Percentiles rank a stretch among this genome's conserved stretches.
Conservation (phyloP, 2,888 invertebrate species). For the Imbricaverruca yamaguchii region DNA sequence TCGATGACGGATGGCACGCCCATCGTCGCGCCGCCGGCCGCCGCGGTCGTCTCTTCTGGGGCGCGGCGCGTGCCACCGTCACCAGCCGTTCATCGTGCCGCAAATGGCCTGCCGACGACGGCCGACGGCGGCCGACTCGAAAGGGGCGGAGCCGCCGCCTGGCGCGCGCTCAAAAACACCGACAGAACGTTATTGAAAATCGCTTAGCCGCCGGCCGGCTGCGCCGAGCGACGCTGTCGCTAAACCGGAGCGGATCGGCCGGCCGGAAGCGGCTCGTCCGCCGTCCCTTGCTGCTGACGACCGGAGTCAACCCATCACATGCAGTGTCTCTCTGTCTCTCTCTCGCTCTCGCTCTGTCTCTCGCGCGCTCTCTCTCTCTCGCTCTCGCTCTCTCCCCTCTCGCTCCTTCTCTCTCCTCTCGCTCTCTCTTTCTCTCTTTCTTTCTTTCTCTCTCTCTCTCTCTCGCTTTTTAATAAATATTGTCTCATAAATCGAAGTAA, state of each 20-base stretch:
- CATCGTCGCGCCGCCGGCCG: neutral
- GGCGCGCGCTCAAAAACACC: conserved; percentile 1
- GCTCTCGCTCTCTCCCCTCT: neutral
- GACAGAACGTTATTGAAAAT: neutral
- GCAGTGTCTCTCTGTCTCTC: no score
- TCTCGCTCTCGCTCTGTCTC: neutral
- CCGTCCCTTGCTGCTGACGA: neutral
- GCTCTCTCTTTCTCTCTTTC: neutral
- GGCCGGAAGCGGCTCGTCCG: neutral
- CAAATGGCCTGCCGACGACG: conserved; percentile 4
- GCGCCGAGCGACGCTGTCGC: neutral
- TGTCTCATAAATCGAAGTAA: no score
- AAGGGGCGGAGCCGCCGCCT: conserved; percentile 5
- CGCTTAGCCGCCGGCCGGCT: neutral
- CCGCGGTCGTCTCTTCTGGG: neutral
- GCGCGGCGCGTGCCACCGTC: neutral
- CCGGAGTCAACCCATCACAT: no score
- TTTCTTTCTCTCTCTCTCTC: neutral
- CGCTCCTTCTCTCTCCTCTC: neutral
- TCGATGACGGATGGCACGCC: neutral
- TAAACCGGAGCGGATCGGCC: neutral
- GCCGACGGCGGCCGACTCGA: neutral
- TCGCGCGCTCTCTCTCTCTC: neutral
- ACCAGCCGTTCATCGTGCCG: neutral
- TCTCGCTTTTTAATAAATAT: no score